Evolutionary conservation across 2,797 vertebrate genomes (phyloP).

Genomic region (Spea hammondii): DNA sequence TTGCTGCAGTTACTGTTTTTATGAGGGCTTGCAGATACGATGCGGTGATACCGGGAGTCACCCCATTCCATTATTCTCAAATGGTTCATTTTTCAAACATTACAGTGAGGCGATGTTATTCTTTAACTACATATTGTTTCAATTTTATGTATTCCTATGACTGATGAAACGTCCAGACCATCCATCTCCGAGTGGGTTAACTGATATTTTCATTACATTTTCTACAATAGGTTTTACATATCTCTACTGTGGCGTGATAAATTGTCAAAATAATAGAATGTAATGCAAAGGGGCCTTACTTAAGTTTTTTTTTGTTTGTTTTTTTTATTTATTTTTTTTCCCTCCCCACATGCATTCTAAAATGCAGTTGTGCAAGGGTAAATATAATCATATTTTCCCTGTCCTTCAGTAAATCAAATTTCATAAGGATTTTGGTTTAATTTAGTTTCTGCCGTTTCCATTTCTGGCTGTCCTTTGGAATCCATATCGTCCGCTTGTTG

Average conservation of each 20-base stretch:
- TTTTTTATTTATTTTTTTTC: background rate
- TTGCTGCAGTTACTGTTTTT: too few species aligned
- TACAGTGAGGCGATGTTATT: too few species aligned
- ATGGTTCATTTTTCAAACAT: too few species aligned
- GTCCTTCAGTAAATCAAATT: constrained; percentile 64
- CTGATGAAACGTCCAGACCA: constrained; percentile 12
- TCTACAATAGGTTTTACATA: background rate
- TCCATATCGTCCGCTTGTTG: constrained; percentile 81
- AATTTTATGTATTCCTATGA: background rate
- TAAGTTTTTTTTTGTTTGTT: background rate
- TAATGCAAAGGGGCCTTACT: too few species aligned
- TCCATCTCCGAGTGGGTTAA: constrained; percentile 11
- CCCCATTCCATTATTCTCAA: too few species aligned
- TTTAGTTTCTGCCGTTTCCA: constrained; percentile 65
- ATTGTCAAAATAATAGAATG: too few species aligned
- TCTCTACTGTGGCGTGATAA: background rate
- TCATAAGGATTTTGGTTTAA: constrained; percentile 67
- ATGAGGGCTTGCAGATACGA: too few species aligned
- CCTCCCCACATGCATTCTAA: background rate
- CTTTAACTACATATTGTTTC: background rate
- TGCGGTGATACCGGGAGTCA: too few species aligned
- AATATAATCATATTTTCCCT: constrained; percentile 55
- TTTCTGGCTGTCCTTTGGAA: constrained; percentile 70
- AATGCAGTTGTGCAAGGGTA: constrained; percentile 16
- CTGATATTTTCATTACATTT: background rate